These are phyloP conservation scores for Grantiella picta DNA, from an alignment of 2,113 vertebrate genomes.

Conservation along the genomic window DNA sequence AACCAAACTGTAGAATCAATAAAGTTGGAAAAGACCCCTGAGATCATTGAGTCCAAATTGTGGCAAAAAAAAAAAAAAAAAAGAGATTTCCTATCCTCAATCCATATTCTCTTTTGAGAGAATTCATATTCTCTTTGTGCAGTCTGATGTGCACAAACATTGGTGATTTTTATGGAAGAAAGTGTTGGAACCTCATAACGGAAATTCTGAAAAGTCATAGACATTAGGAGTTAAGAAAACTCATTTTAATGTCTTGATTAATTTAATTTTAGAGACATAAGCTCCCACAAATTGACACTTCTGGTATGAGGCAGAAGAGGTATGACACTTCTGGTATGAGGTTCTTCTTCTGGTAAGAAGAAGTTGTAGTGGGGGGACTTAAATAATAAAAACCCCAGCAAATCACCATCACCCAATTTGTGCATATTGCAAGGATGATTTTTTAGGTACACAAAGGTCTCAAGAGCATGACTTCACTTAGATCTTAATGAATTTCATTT, in stretches of 20 bases:
- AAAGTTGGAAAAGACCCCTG: background rate
- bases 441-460: background rate
- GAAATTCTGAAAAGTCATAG: background rate
- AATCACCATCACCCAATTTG: background rate
- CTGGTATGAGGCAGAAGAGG: background rate
- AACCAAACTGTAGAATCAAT: background rate
- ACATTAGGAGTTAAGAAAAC: background rate
- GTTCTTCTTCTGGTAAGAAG: too few species aligned
- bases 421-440: background rate
- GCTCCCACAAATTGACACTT: too few species aligned
- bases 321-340: background rate
- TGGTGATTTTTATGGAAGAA: background rate
- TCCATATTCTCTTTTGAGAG: background rate
- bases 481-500: background rate
- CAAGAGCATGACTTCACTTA: background rate
- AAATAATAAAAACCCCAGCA: background rate
- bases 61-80: background rate
- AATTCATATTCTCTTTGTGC: background rate
- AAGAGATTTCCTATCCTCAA: background rate
- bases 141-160: background rate
- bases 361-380: background rate
- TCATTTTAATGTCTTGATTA: background rate
- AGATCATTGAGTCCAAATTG: background rate
- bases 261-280: background rate
- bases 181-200: background rate